Base-by-base conservation (phyloP, 2,888 invertebrate genomes). In the Apantesis nais region DNA sequence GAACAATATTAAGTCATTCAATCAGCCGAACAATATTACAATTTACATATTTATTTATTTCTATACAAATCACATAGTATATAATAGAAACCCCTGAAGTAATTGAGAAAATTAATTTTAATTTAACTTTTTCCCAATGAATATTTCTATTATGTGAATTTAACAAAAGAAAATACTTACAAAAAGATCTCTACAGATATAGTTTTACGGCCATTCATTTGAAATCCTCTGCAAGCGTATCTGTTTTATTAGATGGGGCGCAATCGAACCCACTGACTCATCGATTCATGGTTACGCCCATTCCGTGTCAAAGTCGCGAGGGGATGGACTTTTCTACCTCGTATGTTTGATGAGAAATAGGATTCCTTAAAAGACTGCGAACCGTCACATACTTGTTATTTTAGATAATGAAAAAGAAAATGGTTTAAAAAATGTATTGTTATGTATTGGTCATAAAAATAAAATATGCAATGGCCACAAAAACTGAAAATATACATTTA, bases 211-310 rank as follows among this genome's bases (percentile, higher is more conserved):
- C 22, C 19, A 60, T 71, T 67, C 73, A 67, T 76, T 78, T 75
- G 73, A 75, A 75, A 63, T 72, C 71, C 78, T 78, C 55, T 52
- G 71, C 66, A 76, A 78, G 70, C 78, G 78, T 78, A 81, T 80
- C 78, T 78, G 77, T 82, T 86, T 85, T 85, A 86, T 85, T 83
- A 85, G 85, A 84, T 78, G 72, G 75, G 72, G 78, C 81, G 79
- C 75, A 82, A 82, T 83, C 78, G 81, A 80, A 83, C 76, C 74
- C 80, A 82, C 87, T 85, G 87, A 89, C 83, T 82, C 81, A 82
- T 82, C 81, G 83, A 74, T 74, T 73, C 78, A 77, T 67, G 62
- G 85, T 76, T 73, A 78, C 85, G 85, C 85, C 85, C 73, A 71
- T 86, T 86, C 83, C 81, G 63, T 86, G 85, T 86, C 80, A 74